phyloP scores from a whole-genome alignment of 2,797 vertebrate genomes.

The Gastrophryne carolinensis region DNA sequence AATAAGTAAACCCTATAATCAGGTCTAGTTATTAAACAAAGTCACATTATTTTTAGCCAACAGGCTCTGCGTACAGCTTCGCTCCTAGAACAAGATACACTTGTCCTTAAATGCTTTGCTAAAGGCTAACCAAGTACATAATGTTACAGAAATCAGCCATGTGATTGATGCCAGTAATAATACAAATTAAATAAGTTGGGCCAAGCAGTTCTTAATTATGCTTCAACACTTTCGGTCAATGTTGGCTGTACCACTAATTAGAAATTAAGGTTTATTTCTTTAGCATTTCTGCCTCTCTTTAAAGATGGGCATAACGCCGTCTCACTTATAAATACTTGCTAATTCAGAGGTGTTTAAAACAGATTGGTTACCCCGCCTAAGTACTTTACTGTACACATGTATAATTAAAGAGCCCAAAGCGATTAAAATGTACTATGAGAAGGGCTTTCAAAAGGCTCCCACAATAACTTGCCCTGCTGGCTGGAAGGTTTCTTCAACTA shows the following conservation, averaged over 20 bases:
- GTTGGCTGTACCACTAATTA: conserved; percentile 8
- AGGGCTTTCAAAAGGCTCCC: no score
- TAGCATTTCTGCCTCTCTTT: not conserved
- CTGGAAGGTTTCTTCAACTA: no score
- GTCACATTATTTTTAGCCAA: conserved; percentile 1
- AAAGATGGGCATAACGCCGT: no score
- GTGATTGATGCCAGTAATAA: conserved; percentile 26
- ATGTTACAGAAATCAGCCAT: conserved; percentile 5
- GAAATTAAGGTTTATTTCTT: conserved; percentile 4
- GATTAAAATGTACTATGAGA: no score
- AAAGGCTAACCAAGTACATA: not conserved
- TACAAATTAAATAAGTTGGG: conserved; percentile 16
- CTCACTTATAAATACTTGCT: no score
- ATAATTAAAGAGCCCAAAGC: no score
- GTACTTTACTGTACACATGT: no score
- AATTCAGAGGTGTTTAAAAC: no score
- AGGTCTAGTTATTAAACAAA: not conserved
- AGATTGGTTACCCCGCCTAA: no score
- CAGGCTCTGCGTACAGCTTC: not conserved
- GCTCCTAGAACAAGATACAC: not conserved
- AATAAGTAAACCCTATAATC: not conserved
- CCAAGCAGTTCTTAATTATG: conserved; percentile 27
- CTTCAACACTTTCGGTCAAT: not conserved
- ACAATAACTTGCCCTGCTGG: no score
- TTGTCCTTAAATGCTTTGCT: not conserved